phyloP scores from a whole-genome alignment of 2,888 invertebrate genomes.

The Galeruca laticollis region DNA sequence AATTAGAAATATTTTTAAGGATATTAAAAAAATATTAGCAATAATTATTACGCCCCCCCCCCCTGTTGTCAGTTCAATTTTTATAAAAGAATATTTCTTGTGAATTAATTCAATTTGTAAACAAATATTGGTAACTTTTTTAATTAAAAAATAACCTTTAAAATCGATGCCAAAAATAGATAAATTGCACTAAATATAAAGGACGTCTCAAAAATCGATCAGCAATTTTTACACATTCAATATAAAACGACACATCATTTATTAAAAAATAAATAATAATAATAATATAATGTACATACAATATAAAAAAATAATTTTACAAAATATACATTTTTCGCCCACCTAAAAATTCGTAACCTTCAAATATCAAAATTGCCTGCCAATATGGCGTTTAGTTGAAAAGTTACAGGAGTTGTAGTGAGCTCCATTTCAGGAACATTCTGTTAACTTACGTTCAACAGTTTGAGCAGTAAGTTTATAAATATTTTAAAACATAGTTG shows the following conservation, averaged over 20 bases:
- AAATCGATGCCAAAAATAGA: conserved; percentile 43
- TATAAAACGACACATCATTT: not conserved
- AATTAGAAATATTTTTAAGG: no score
- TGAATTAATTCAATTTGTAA: conserved; percentile 30
- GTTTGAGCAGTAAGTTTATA: no score
- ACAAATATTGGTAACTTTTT: conserved; percentile 50
- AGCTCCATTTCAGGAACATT: no score
- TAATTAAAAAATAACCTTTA: conserved; percentile 42
- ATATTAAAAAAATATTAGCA: no score
- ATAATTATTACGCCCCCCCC: no score
- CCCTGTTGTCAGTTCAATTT: no score
- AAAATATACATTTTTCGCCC: not conserved
- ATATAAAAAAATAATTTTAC: not conserved
- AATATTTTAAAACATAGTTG: no score
- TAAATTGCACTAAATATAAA: conserved; percentile 50
- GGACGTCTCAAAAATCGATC: conserved; percentile 14
- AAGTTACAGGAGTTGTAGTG: not conserved
- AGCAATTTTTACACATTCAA: not conserved
- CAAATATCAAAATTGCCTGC: no score
- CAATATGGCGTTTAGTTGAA: not conserved
- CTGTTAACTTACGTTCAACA: no score
- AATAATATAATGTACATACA: not conserved
- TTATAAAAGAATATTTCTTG: not conserved
- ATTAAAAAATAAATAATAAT: conserved; percentile 8
- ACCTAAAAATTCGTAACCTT: not conserved